These are phyloP conservation scores for Liodrosophila aerea DNA, from an alignment of 2,888 invertebrate species.

Conservation along the genomic window DNA sequence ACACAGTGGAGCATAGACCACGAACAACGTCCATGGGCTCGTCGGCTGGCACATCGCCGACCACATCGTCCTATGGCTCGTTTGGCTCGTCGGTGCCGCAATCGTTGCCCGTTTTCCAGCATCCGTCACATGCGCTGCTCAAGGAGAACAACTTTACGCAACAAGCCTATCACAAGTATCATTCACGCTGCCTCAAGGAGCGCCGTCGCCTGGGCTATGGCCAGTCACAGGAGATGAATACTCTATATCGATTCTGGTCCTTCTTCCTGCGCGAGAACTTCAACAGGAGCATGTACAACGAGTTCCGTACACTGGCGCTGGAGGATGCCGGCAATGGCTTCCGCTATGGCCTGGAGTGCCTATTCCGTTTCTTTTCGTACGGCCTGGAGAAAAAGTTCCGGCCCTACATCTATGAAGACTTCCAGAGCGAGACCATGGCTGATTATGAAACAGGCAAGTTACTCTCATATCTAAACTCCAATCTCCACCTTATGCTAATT, in stretches of 20 bases:
- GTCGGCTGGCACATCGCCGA: slow-evolving; percentile 90
- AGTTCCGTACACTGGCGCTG: slow-evolving; percentile 94
- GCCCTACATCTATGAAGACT: slow-evolving; percentile 96
- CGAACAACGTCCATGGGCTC: slow-evolving; percentile 92
- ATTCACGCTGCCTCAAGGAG: slow-evolving; percentile 94
- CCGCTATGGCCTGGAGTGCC: slow-evolving; percentile 92
- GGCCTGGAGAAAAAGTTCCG: slow-evolving; percentile 98
- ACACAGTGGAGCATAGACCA: slow-evolving; percentile 91
- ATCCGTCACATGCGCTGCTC: slow-evolving; percentile 96
- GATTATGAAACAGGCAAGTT: slow-evolving; percentile 92
- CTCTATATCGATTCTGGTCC: slow-evolving; percentile 99
- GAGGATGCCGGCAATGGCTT: slow-evolving; percentile 96
- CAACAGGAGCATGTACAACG: slow-evolving; percentile 98
- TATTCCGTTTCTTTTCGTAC: slow-evolving; percentile 98
- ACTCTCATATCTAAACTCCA: too few species aligned
- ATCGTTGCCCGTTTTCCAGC: slow-evolving; percentile 95
- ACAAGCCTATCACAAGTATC: slow-evolving; percentile 98
- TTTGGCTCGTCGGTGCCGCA: slow-evolving; percentile 91
- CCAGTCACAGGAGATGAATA: slow-evolving; percentile 99
- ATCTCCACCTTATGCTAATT: neutral
- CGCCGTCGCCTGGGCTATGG: slow-evolving; percentile 96
- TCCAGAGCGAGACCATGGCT: slow-evolving; percentile 94
- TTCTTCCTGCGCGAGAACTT: slow-evolving; percentile 99
- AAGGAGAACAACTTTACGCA: slow-evolving; percentile 99
- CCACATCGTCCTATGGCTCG: slow-evolving; percentile 82